Evolutionary conservation across 2,113 vertebrate species (phyloP), one percentile per base, ranked within the genome.

Genomic region (Casuarius casuarius): DNA sequence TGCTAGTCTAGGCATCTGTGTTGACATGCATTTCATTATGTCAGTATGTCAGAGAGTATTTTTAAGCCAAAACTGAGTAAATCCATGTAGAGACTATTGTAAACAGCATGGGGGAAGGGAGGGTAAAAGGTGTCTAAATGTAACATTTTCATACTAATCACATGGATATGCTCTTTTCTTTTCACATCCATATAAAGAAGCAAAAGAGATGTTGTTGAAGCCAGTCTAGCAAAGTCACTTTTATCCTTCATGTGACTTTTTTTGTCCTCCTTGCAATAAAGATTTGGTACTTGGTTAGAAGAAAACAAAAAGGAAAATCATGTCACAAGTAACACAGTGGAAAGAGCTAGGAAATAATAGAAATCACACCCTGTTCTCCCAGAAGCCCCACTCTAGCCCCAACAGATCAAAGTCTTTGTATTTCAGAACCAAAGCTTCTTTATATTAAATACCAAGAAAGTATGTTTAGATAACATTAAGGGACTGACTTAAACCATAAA

Each of bases 381-480:
- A 71, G 22, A 56, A 89, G 8, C 63, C 38, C 33, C 31, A 6
- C 46, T 81, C 31, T 68, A 40, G 21, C 1, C 9, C 33, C 33
- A 76, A 49, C n/a, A 95, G 94, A 97, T 97, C 93, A 97, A 97
- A 97, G 95, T 12, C 75, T 89, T 72, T 66, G 44, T 90, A 92
- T 96, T 95, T 97, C 92, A 90, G 92, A 93, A 90, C 79, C 52
- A 96, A 97, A 97, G 92, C 84, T 97, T 97, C 87, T 97, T 95
- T 94, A 96, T 96, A 97, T 96, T 96, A 97, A 97, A 97, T 91
- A 94, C 38, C 54, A 77, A 83, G 71, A 83, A 96, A 86, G 58
- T 92, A 80, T 96, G 67, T 97, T 97, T 96, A 96, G 78, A 94
- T 93, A 97, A 85, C 74, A 84, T 94, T 90, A 96, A 90, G 87